Base-by-base conservation (phyloP, 1,140 invertebrate species). In the Trachymyrmex cornetzi region DNA sequence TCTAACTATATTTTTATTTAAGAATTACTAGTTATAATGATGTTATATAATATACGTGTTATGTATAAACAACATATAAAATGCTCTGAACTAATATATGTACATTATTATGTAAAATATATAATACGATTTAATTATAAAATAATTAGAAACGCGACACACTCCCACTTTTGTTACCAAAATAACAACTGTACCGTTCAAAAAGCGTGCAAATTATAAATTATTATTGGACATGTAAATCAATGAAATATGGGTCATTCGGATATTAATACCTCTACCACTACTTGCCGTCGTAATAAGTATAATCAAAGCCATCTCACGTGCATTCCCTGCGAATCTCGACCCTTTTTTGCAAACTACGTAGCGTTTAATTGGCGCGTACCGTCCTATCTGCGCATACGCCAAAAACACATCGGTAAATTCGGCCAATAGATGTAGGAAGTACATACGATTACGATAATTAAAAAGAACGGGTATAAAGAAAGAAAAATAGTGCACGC, bases 401-500 rank as follows among this genome's bases (percentile, higher is more conserved):
- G 44, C 9, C 44, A 74, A 82, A 38, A 71, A 7, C 27, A n/a
- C 61, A 7, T 55, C 12, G 5, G 16, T 14, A 22, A 55, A 61
- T 38, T 50, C 19, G 24, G 1, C 1, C 16, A 64, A 72, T 72
- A 30, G 55, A 11, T 16, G n/a, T 16, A 16, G 16, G 0, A 22
- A 24, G 16, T 27, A 44, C 0, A 48, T 5, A 22, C 27, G 22
- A 57, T 4, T 44, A 14, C 5, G 14, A 44, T 4, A 7, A n/a
- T 1, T n/a, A 27, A 50, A 61, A 71, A n/a, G 19, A 22, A 69
- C 4, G 14, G 4, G 16, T 1, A 82, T 14, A 16, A 61, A 63
- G 14, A n/a, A 9, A 44, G 57, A 61, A 85, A 27, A 79, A 77
- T 85, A 85, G 48, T 63, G 48, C 71, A 85, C 50, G 74, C 61